A percentile compares a stretch with the other conserved stretches of the same genome.
phyloP scores from a whole-genome alignment of 2,888 invertebrate genomes.

The Drosophila anomelani region DNA sequence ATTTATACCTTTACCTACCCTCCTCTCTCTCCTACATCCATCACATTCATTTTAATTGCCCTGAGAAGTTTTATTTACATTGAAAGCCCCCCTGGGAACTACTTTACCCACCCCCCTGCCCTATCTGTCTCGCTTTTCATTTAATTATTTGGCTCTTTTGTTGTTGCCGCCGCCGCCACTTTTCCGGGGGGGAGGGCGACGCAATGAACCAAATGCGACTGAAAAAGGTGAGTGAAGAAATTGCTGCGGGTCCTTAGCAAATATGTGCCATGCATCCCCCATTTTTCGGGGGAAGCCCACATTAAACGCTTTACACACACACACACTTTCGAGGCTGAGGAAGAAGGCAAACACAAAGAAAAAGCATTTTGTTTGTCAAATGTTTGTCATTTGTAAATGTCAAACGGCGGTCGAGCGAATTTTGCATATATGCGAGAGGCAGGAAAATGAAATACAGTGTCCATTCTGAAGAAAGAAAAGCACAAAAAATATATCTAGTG shows the following conservation, averaged over 20 bases:
- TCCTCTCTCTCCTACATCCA: neutral
- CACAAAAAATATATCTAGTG: neutral
- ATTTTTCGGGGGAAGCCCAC: constrained; percentile 38
- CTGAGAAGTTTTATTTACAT: constrained; percentile 46
- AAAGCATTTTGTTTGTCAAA: constrained; percentile 75
- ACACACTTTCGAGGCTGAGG: constrained; percentile 15
- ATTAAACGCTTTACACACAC: constrained; percentile 66
- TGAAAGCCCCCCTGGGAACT: constrained; percentile 37
- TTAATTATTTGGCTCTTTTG: constrained; percentile 57
- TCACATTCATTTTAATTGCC: constrained; percentile 41
- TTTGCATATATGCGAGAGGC: constrained; percentile 61
- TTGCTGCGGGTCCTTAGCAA: constrained; percentile 52
- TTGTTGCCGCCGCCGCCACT: constrained; percentile 30
- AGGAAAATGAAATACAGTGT: constrained; percentile 7
- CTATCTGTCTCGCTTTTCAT: constrained; percentile 24
- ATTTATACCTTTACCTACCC: constrained; percentile 6
- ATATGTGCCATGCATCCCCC: constrained; percentile 28
- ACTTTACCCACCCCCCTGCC: neutral
- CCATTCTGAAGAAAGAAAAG: neutral
- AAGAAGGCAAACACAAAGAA: constrained; percentile 36
- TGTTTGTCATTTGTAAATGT: constrained; percentile 81
- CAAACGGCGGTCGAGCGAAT: constrained; percentile 77
- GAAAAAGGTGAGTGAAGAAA: constrained; percentile 46
- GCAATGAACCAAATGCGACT: constrained; percentile 43
- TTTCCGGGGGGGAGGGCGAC: constrained; percentile 12